Conservation (phyloP, 2,113 vertebrate species). For the Dendrocopos noguchii region DNA sequence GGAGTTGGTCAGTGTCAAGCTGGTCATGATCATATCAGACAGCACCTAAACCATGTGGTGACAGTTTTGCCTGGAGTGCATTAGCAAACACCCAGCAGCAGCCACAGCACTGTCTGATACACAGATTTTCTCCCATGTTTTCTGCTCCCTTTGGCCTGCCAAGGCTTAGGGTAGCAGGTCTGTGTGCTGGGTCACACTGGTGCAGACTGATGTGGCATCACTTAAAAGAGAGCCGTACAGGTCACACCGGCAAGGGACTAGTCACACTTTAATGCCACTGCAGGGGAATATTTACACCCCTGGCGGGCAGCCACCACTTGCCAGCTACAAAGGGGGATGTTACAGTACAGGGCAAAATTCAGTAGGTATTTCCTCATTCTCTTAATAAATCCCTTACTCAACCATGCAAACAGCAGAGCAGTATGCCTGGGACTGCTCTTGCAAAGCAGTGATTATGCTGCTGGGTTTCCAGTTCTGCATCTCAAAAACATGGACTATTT, state of each 20-base stretch:
- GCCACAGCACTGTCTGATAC: fast-evolving
- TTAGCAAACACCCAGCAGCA: neutral
- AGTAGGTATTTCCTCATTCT: neutral
- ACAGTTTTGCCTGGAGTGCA: fast-evolving
- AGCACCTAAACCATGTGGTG: neutral
- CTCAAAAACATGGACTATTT: neutral
- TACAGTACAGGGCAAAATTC: neutral
- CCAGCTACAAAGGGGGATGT: neutral
- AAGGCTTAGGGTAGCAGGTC: neutral
- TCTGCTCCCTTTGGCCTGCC: fast-evolving
- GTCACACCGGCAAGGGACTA: fast-evolving
- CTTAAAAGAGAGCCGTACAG: neutral
- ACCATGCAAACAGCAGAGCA: neutral
- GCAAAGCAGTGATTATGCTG: fast-evolving
- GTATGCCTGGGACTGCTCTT: neutral
- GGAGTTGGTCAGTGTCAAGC: fast-evolving
- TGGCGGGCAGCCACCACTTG: neutral
- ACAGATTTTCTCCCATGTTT: neutral
- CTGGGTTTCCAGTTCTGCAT: neutral
- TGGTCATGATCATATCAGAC: neutral
- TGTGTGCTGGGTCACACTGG: neutral
- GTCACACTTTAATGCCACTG: neutral
- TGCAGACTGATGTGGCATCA: neutral
- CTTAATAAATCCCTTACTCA: neutral
- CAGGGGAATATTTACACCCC: neutral